These are phyloP conservation scores for Nymphalis urticae DNA, from an alignment of 2,888 invertebrate genomes.

Conservation along the genomic window DNA sequence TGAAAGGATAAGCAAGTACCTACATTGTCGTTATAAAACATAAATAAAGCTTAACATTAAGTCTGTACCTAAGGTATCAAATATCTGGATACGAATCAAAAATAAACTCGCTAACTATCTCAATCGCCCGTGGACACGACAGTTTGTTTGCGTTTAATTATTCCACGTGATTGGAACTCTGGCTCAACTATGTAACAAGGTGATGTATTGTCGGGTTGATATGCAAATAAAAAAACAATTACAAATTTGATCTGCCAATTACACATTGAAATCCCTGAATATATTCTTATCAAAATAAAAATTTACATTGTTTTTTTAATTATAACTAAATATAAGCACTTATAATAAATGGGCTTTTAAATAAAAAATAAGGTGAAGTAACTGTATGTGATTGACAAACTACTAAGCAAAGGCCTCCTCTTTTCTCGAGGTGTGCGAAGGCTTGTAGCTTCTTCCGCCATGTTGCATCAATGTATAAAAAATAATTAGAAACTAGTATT, in stretches of 20 bases:
- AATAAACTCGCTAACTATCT: conserved; percentile 63
- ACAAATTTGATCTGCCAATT: conserved; percentile 18
- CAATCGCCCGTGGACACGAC: conserved; percentile 53
- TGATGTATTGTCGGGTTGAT: conserved; percentile 20
- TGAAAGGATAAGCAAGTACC: not conserved
- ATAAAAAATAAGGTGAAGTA: too few relatives aligned
- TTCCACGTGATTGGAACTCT: conserved; percentile 62
- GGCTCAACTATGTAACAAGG: conserved; percentile 32
- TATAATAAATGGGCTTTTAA: too few relatives aligned
- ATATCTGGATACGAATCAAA: conserved; percentile 50
- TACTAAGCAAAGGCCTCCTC: too few relatives aligned
- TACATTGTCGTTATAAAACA: not conserved
- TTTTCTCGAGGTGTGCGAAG: too few relatives aligned
- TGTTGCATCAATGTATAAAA: too few relatives aligned
- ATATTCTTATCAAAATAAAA: not conserved
- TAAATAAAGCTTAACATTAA: not conserved
- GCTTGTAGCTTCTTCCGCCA: too few relatives aligned
- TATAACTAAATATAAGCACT: not conserved
- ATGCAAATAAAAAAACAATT: conserved; percentile 26
- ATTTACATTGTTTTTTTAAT: not conserved
- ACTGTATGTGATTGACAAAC: too few relatives aligned
- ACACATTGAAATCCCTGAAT: not conserved
- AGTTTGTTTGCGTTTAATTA: conserved; percentile 76
- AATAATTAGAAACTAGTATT: too few relatives aligned
- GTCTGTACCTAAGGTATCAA: conserved; percentile 6